Conservation (phyloP, 2,113 vertebrate genomes). For the Proteles cristata region DNA sequence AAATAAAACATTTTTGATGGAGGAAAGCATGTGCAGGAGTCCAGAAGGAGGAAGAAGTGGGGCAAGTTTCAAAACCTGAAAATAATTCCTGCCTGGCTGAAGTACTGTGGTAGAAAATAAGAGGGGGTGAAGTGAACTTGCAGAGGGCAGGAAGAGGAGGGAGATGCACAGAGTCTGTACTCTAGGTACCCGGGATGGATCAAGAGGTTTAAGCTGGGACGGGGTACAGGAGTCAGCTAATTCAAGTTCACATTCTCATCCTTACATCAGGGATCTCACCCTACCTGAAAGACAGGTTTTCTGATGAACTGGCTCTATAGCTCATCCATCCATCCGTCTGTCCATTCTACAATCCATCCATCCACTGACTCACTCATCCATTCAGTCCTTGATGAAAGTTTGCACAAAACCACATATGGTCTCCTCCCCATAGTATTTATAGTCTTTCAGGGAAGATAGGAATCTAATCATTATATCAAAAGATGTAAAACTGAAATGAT, state of each 20-base stretch:
- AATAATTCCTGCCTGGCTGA: neutral
- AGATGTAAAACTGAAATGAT: neutral
- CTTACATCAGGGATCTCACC: neutral
- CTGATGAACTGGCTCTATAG: neutral
- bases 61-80: neutral
- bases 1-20: neutral
- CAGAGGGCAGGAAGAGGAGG: neutral
- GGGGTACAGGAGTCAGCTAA: too few relatives aligned
- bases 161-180: rapidly evolving
- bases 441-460: neutral
- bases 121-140: neutral
- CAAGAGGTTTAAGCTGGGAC: neutral
- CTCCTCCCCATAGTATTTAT: neutral
- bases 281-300: neutral
- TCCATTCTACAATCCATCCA: neutral
- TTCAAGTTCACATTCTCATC: neutral
- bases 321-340: neutral
- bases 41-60: neutral
- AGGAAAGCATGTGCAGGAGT: neutral
- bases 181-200: neutral
- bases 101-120: neutral
- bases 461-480: neutral
- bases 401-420: neutral
- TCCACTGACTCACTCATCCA: neutral
- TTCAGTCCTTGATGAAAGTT: neutral